Percentiles rank a stretch among this genome's conserved stretches.
Evolutionary conservation across 2,113 vertebrate species (phyloP).

Genomic region (Ailuropoda melanoleuca): DNA sequence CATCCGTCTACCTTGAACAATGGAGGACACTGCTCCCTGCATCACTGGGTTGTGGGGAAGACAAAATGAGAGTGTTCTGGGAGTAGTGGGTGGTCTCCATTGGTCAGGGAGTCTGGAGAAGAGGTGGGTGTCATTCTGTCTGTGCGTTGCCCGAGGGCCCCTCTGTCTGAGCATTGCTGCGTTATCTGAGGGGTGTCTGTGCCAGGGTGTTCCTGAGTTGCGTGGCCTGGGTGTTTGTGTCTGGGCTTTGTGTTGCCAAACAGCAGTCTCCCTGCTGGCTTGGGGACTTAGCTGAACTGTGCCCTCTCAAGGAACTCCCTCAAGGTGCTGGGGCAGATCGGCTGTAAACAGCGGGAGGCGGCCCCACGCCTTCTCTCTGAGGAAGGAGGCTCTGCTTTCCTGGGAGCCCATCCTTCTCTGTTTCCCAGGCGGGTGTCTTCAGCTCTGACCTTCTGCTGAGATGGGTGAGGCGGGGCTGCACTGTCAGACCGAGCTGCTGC

Average conservation of each 20-base stretch:
- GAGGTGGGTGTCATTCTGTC: not conserved
- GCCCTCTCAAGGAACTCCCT: constrained; percentile 71
- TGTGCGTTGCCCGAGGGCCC: not conserved
- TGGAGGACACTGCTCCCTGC: not conserved
- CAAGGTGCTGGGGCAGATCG: constrained; percentile 43
- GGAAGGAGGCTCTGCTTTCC: constrained; percentile 15
- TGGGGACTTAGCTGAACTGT: constrained; percentile 68
- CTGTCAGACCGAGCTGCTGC: not conserved
- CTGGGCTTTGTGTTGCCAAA: constrained; percentile 56
- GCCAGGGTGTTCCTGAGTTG: not conserved
- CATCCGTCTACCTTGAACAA: not conserved
- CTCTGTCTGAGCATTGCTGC: not conserved
- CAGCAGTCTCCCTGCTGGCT: constrained; percentile 38
- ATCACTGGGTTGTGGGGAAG: not conserved
- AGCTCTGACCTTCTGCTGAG: not conserved
- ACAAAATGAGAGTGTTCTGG: not conserved
- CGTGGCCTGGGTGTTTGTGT: not conserved
- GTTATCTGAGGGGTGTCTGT: not conserved
- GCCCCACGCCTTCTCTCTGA: not conserved
- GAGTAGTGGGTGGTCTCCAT: not conserved
- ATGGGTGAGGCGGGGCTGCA: not conserved
- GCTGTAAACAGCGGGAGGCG: constrained; percentile 55
- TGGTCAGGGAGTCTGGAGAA: not conserved
- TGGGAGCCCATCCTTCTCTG: not conserved
- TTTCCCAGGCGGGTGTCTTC: constrained; percentile 26